A percentile compares a stretch with the other conserved stretches of the same genome.
These are phyloP conservation scores for Lithosia quadra DNA, from an alignment of 2,888 invertebrate genomes.

Conservation along the genomic window DNA sequence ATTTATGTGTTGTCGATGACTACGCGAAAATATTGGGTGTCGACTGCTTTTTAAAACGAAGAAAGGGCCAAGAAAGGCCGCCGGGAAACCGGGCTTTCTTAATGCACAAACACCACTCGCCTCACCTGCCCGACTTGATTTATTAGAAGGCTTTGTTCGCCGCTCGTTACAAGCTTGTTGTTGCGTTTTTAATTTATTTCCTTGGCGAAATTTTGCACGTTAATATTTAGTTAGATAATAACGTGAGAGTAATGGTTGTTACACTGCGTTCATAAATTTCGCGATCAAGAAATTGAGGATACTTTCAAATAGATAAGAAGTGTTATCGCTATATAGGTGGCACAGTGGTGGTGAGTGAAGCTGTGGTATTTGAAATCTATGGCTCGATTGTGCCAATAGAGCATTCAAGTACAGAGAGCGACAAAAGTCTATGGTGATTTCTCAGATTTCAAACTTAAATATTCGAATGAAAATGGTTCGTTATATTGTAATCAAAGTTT, in stretches of 20 bases:
- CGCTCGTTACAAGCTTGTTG: constrained; percentile 85
- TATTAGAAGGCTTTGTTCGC: constrained; percentile 84
- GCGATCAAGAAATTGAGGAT: constrained; percentile 23
- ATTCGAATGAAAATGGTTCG: too few relatives aligned
- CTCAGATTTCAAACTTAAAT: too few relatives aligned
- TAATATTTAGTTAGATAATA: constrained; percentile 83
- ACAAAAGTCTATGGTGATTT: too few relatives aligned
- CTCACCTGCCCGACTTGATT: constrained; percentile 84
- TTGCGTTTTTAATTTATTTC: constrained; percentile 87
- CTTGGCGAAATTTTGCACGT: constrained; percentile 78
- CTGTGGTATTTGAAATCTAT: too few relatives aligned
- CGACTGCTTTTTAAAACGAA: constrained; percentile 87
- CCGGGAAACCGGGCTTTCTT: constrained; percentile 83
- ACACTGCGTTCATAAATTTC: constrained; percentile 61
- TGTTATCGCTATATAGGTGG: not conserved
- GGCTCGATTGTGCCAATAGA: too few relatives aligned
- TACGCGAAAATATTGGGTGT: constrained; percentile 84
- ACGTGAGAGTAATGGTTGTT: constrained; percentile 51
- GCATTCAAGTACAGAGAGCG: too few relatives aligned
- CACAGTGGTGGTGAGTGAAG: too few relatives aligned
- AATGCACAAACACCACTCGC: constrained; percentile 86
- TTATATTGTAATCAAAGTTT: too few relatives aligned
- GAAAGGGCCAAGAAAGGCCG: constrained; percentile 85
- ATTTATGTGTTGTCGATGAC: constrained; percentile 88
- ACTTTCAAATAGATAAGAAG: not conserved